Percentiles rank a stretch among this genome's conserved stretches.
phyloP scores from a whole-genome alignment of 2,113 vertebrate species.

The Girardinichthys multiradiatus region DNA sequence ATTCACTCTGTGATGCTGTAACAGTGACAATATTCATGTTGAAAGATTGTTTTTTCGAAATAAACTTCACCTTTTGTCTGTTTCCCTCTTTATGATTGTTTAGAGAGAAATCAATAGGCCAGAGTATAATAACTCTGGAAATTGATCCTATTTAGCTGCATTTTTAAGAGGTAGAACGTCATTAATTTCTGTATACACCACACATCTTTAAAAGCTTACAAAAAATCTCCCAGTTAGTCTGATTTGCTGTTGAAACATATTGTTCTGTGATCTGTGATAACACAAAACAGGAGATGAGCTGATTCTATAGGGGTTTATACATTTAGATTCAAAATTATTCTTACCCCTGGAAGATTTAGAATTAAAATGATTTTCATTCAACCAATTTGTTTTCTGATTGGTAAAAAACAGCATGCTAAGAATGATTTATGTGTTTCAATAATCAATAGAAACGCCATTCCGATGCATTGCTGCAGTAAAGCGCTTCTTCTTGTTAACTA shows the following conservation, averaged over 20 bases:
- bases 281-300: not conserved
- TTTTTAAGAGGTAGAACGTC: not conserved
- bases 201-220: not conserved
- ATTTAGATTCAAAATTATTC: not conserved
- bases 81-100: slow-evolving; percentile 19
- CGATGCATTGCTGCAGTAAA: too few relatives aligned
- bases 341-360: too few relatives aligned
- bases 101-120: slow-evolving; percentile 3
- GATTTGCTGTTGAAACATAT: not conserved
- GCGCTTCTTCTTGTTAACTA: too few relatives aligned
- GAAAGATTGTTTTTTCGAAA: slow-evolving; percentile 38
- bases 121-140: not conserved
- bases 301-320: not conserved
- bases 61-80: slow-evolving; percentile 45
- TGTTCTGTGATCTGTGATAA: not conserved
- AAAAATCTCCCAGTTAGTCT: not conserved
- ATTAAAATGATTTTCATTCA: too few relatives aligned
- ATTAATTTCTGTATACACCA: not conserved
- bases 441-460: too few relatives aligned
- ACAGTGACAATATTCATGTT: slow-evolving; percentile 47
- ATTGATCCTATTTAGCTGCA: not conserved
- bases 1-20: slow-evolving; percentile 33
- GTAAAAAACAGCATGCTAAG: too few relatives aligned
- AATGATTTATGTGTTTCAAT: too few relatives aligned
- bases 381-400: too few relatives aligned